Base-by-base conservation (phyloP, 2,113 vertebrate genomes). In the Zootoca vivipara region DNA sequence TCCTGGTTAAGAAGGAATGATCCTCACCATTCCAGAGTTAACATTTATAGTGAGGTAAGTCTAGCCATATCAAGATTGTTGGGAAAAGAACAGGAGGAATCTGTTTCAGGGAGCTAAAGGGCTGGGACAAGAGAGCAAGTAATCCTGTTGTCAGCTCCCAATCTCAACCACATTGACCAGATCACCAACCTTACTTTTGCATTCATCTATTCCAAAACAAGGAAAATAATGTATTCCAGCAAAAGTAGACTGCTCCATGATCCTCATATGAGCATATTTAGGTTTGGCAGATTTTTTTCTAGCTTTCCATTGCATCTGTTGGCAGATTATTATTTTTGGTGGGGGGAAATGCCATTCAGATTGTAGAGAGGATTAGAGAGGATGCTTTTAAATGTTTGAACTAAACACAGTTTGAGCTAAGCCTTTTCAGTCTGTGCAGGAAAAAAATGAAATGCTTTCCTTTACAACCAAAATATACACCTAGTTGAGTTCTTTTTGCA, bases 361-460 rank as follows among this genome's bases (percentile, higher is more conserved):
- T 91, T 93, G 83, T 93, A 92, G 80, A 62, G 78, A 90, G 87
- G 90, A 94, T 95, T 95, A 94, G 75, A 86, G 52, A 94, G 70
- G 56, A 89, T 92, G 83, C 88, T 92, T 92, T 95, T 93, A 93
- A 82, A 91, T 0, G 3, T 92, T 85, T 86, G 88, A 89, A 88
- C 69, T 87, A 92, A 94, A 87, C 92, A 91, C 85, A 64, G 88
- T 87, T 93, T 81, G 89, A 87, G 74, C 52, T 90, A 93, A 92
- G 89, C 83, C 89, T 89, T 52, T 52, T 92, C 85, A 85, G 82
- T 95, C 92, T 94, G 62, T 74, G 85, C 69, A 91, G 89, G 64
- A 91, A 0, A 20, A 62, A 62, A 89, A 93, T 91, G 64, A 91
- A 92, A 88, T 74, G 6, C 83, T 91, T 86, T 78, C 91, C 74